Conservation (phyloP, 2,113 vertebrate genomes). For the Panurus biarmicus region DNA sequence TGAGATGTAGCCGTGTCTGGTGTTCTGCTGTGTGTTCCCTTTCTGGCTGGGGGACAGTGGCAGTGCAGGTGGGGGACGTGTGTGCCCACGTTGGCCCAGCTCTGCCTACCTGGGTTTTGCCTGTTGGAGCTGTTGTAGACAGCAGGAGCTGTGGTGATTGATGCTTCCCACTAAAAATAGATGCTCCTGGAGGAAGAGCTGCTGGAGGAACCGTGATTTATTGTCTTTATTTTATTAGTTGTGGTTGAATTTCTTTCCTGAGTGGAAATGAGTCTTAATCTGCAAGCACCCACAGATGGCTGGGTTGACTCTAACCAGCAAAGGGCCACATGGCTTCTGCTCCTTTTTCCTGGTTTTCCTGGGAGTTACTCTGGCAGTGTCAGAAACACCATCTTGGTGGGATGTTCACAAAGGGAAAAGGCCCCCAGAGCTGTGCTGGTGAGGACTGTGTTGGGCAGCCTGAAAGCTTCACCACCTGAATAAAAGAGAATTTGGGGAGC, state of each 20-base stretch:
- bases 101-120: not conserved
- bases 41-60: not conserved
- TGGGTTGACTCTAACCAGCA: not conserved
- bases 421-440: not conserved
- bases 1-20: accelerated
- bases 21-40: not conserved
- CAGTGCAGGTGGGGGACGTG: accelerated
- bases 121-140: not conserved
- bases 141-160: not conserved
- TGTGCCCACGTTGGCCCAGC: not conserved
- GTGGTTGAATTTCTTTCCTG: not conserved
- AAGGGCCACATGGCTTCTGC: not conserved
- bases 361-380: not conserved
- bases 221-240: not conserved
- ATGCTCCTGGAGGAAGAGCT: slow-evolving; percentile 13
- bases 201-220: not conserved
- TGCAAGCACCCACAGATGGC: not conserved
- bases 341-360: not conserved
- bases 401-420: not conserved
- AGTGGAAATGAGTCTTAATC: not conserved
- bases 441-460: not conserved
- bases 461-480: not conserved
- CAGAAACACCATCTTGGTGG: accelerated
- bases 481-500: not conserved
- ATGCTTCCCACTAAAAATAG: slow-evolving; percentile 49